Percentiles rank a stretch among this genome's conserved stretches.
Evolutionary conservation across 2,888 invertebrate genomes (phyloP).

Genomic region (Drosophila parthenogenetica): DNA sequence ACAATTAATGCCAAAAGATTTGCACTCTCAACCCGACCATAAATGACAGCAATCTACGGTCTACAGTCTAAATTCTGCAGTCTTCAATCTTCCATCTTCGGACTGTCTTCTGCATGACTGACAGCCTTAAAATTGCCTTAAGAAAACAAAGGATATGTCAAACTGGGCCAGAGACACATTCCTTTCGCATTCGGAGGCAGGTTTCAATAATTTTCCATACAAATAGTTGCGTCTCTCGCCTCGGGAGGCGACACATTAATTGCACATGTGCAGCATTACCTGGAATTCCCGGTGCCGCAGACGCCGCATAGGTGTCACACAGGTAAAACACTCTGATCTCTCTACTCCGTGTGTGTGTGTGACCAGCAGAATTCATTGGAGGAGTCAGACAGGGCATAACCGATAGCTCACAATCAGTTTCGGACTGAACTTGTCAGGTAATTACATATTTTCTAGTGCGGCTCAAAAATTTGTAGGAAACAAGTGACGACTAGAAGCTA

Average conservation of each 20-base stretch:
- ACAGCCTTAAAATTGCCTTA: slow-evolving; percentile 48
- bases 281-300: slow-evolving; percentile 55
- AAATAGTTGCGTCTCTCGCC: slow-evolving; percentile 16
- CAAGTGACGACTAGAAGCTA: background rate
- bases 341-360: slow-evolving; percentile 43
- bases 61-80: slow-evolving; percentile 16
- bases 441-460: slow-evolving; percentile 55
- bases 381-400: slow-evolving; percentile 15
- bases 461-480: slow-evolving; percentile 32
- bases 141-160: slow-evolving; percentile 31
- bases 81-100: background rate
- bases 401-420: slow-evolving; percentile 37
- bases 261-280: slow-evolving; percentile 47
- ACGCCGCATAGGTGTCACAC: slow-evolving; percentile 36
- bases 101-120: slow-evolving; percentile 32
- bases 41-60: slow-evolving; percentile 12
- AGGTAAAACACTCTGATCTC: slow-evolving; percentile 47
- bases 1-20: slow-evolving; percentile 71
- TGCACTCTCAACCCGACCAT: slow-evolving; percentile 51
- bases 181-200: slow-evolving; percentile 12
- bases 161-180: slow-evolving; percentile 20
- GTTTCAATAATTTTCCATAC: slow-evolving; percentile 3
- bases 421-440: slow-evolving; percentile 39
- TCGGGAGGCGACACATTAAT: slow-evolving; percentile 35
- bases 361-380: background rate